These are phyloP conservation scores for Virgularia gustaviana DNA, from an alignment of 92 coral and sea anemone genomes.

Conservation along the genomic window DNA sequence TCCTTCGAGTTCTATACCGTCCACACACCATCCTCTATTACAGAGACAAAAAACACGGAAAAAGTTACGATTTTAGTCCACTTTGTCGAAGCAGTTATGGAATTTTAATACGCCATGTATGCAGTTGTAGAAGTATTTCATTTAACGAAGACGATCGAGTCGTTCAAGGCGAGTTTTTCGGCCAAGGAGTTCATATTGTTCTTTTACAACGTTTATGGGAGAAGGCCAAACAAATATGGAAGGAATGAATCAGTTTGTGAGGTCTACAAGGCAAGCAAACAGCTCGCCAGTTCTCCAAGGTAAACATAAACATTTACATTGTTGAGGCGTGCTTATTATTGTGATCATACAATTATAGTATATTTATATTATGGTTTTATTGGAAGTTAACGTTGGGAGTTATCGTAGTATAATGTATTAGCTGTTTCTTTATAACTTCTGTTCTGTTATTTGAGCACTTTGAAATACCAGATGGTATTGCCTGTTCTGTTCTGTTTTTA, in stretches of 20 bases:
- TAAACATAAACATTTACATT: background rate
- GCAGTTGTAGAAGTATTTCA: conserved; percentile 23
- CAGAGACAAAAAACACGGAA: background rate
- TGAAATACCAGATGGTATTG: too few species aligned
- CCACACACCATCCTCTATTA: background rate
- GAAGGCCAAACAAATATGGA: conserved; percentile 36
- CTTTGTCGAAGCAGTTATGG: conserved; percentile 20
- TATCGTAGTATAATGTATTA: too few species aligned
- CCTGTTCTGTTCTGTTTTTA: too few species aligned
- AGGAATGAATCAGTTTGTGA: conserved; percentile 20
- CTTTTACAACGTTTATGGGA: conserved; percentile 31
- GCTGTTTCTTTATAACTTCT: too few species aligned
- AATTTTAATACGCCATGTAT: conserved; percentile 31
- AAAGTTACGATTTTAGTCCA: background rate
- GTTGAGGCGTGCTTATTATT: background rate
- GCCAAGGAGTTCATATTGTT: background rate
- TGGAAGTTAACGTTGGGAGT: too few species aligned
- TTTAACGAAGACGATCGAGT: conserved; percentile 24
- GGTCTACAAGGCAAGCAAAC: conserved; percentile 21
- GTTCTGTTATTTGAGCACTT: too few species aligned
- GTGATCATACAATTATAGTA: too few species aligned
- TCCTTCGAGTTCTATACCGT: conserved; percentile 6
- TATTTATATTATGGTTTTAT: too few species aligned
- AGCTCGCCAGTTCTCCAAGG: conserved; percentile 10
- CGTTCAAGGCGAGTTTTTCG: conserved; percentile 4